Percentiles rank a stretch among this genome's conserved stretches.
phyloP scores from a whole-genome alignment of 2,888 invertebrate genomes.

The Hoplodrina ambigua region DNA sequence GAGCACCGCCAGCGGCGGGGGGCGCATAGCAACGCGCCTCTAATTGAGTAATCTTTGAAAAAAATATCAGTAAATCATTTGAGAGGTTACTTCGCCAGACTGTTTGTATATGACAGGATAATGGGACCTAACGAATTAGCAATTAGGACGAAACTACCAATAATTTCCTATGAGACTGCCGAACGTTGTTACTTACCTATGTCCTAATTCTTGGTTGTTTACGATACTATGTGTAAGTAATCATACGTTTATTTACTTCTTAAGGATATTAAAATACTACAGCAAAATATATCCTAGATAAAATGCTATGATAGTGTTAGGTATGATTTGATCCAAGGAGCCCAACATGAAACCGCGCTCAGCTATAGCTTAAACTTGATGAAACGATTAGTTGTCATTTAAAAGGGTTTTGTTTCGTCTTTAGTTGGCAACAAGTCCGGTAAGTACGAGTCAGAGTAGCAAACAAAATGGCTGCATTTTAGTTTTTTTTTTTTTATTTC shows the following conservation, averaged over 20 bases:
- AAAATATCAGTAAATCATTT: constrained; percentile 34
- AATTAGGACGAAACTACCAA: constrained; percentile 42
- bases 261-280: background rate
- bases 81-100: constrained; percentile 38
- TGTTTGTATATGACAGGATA: constrained; percentile 40
- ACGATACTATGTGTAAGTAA: constrained; percentile 22
- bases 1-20: background rate
- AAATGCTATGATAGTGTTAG: background rate
- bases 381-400: too few relatives aligned
- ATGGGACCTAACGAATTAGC: constrained; percentile 56
- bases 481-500: too few relatives aligned
- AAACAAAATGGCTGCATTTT: too few relatives aligned
- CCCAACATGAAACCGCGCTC: too few relatives aligned
- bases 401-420: too few relatives aligned
- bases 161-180: constrained; percentile 33
- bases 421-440: too few relatives aligned
- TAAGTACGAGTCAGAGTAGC: too few relatives aligned
- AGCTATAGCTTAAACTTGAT: too few relatives aligned
- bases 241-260: background rate
- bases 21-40: constrained; percentile 47
- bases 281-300: background rate
- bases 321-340: too few relatives aligned
- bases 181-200: constrained; percentile 18
- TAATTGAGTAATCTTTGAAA: constrained; percentile 49
- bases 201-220: constrained; percentile 47